phyloP scores from a whole-genome alignment of 2,888 invertebrate genomes.

The Acanthosoma haemorrhoidale region DNA sequence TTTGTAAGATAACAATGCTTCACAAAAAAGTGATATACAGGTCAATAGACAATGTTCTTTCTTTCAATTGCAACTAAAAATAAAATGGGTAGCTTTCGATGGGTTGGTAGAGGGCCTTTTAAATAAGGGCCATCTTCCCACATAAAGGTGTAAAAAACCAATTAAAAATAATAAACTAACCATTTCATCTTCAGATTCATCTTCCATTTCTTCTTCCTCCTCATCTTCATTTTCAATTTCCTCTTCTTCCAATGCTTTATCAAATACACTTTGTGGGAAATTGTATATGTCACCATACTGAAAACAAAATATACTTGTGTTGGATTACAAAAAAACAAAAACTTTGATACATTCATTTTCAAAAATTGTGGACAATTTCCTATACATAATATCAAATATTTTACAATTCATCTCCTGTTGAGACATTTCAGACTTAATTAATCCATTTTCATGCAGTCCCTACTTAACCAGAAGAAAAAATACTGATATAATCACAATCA shows the following conservation, averaged over 20 bases:
- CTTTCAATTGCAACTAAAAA: too few species aligned
- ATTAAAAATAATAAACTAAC: constrained; percentile 31
- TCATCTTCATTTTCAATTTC: constrained; percentile 70
- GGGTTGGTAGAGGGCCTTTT: too few species aligned
- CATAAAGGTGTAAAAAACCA: neutral
- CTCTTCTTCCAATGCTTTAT: constrained; percentile 83
- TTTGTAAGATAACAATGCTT: neutral
- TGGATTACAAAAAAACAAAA: too few species aligned
- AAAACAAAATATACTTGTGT: neutral
- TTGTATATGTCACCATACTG: constrained; percentile 98
- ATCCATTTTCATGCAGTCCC: neutral
- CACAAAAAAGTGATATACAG: too few species aligned
- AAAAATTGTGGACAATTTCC: too few species aligned
- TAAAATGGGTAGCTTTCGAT: too few species aligned
- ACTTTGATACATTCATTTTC: too few species aligned
- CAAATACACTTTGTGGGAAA: constrained; percentile 92
- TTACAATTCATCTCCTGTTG: too few species aligned
- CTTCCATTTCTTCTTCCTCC: constrained; percentile 56
- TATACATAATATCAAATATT: too few species aligned
- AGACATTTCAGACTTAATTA: too few species aligned
- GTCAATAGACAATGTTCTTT: too few species aligned
- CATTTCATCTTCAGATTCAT: constrained; percentile 51
- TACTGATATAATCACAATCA: too few species aligned
- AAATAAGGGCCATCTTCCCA: neutral
- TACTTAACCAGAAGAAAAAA: neutral